phyloP scores from a whole-genome alignment of 2,888 invertebrate genomes.

The Eurytoma californica region DNA sequence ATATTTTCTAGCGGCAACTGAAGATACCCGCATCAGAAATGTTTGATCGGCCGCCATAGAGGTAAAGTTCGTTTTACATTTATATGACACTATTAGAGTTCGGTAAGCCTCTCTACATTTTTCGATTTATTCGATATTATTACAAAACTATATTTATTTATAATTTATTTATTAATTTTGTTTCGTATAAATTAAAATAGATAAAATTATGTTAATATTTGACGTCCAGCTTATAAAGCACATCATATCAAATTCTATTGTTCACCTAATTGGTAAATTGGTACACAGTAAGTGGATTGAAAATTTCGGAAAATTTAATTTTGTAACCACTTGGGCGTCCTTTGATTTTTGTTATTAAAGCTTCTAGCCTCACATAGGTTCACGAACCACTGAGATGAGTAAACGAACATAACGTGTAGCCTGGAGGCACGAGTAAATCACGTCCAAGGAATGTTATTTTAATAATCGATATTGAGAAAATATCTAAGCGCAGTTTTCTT shows the following conservation, averaged over 20 bases:
- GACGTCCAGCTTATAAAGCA: no score
- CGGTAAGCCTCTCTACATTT: background rate
- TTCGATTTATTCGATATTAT: no score
- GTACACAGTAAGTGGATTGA: no score
- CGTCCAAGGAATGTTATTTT: background rate
- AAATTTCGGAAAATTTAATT: no score
- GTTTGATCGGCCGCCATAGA: conserved; percentile 12
- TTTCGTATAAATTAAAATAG: no score
- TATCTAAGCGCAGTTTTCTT: no score
- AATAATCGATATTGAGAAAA: background rate
- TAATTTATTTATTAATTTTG: no score
- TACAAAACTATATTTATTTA: no score
- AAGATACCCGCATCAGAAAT: background rate
- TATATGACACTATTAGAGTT: background rate
- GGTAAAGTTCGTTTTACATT: background rate
- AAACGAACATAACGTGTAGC: conserved; percentile 9
- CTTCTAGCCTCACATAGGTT: conserved; percentile 15
- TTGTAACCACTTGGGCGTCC: background rate
- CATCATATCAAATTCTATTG: no score
- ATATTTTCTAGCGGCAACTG: background rate
- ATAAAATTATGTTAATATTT: no score
- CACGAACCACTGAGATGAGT: conserved; percentile 26
- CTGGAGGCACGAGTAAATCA: conserved; percentile 10
- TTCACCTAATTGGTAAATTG: no score
- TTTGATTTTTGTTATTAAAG: conserved; percentile 19